Evolutionary conservation across 1,140 invertebrate genomes (phyloP).

Genomic region (Lysiphlebus fabarum): DNA sequence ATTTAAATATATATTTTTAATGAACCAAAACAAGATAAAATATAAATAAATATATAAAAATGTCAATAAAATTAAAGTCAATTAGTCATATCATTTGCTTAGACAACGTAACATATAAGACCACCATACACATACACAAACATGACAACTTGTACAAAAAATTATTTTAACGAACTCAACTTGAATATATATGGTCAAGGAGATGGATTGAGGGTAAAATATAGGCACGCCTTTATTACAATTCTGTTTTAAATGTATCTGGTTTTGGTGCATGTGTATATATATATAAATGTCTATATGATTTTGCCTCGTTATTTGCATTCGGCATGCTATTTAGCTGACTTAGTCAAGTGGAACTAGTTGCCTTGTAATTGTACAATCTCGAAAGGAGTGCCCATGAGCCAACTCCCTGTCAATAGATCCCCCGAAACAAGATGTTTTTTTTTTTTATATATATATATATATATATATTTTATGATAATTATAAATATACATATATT

Average conservation of each 20-base stretch:
- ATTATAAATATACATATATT: too few relatives aligned
- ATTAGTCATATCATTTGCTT: too few relatives aligned
- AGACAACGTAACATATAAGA: too few relatives aligned
- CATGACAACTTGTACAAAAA: too few relatives aligned
- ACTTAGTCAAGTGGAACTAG: conserved; percentile 29
- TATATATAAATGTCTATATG: conserved; percentile 5
- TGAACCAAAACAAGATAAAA: too few relatives aligned
- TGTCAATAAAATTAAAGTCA: too few relatives aligned
- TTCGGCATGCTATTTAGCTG: conserved; percentile 29
- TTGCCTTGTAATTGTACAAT: conserved; percentile 29
- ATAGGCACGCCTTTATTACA: conserved; percentile 6
- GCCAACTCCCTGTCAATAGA: conserved; percentile 5
- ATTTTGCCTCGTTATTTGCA: conserved; percentile 28
- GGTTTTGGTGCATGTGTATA: conserved; percentile 7
- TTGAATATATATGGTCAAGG: not conserved
- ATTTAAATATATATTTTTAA: too few relatives aligned
- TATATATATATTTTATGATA: too few relatives aligned
- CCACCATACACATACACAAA: too few relatives aligned
- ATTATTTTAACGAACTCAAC: too few relatives aligned
- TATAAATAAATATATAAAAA: too few relatives aligned
- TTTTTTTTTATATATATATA: not conserved
- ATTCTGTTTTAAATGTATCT: too few relatives aligned
- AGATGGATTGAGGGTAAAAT: conserved; percentile 5
- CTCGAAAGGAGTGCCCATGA: conserved; percentile 25
- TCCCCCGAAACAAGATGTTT: not conserved